Conservation (phyloP, 2,113 vertebrate species). For the Corydoras sp. region DNA sequence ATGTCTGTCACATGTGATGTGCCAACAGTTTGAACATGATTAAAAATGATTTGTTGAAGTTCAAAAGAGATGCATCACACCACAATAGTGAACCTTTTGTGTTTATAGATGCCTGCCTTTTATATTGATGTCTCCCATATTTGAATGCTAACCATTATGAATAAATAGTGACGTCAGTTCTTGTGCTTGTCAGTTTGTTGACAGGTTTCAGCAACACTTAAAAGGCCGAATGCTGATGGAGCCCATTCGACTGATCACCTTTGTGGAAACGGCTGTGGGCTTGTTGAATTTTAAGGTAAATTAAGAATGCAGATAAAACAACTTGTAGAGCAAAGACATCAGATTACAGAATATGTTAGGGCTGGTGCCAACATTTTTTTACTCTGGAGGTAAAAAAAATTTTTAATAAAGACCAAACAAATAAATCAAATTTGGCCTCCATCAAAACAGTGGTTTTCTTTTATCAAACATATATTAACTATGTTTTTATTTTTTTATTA, state of each 20-base stretch:
- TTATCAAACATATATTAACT: too few relatives aligned
- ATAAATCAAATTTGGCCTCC: too few relatives aligned
- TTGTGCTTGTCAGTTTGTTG: constrained; percentile 85
- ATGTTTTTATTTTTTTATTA: too few relatives aligned
- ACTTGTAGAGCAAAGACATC: constrained; percentile 14
- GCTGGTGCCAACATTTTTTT: too few relatives aligned
- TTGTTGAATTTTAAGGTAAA: constrained; percentile 99
- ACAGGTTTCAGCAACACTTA: constrained; percentile 83
- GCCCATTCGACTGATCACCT: constrained; percentile 92
- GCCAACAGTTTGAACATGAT: constrained; percentile 27
- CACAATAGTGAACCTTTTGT: constrained; percentile 10
- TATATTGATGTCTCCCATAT: neutral
- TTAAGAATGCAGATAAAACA: constrained; percentile 42
- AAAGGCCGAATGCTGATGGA: constrained; percentile 83
- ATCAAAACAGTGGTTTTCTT: too few relatives aligned
- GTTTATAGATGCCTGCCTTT: constrained; percentile 12
- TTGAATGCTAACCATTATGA: constrained; percentile 15
- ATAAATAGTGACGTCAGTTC: neutral
- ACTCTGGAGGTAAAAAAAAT: too few relatives aligned
- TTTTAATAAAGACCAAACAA: too few relatives aligned
- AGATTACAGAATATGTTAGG: neutral
- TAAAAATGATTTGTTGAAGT: constrained; percentile 22
- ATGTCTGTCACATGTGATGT: constrained; percentile 17
- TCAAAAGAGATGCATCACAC: neutral
- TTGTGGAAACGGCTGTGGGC: constrained; percentile 96